Evolutionary conservation across 2,888 invertebrate genomes (phyloP).

Genomic region (Sisyra terminalis): DNA sequence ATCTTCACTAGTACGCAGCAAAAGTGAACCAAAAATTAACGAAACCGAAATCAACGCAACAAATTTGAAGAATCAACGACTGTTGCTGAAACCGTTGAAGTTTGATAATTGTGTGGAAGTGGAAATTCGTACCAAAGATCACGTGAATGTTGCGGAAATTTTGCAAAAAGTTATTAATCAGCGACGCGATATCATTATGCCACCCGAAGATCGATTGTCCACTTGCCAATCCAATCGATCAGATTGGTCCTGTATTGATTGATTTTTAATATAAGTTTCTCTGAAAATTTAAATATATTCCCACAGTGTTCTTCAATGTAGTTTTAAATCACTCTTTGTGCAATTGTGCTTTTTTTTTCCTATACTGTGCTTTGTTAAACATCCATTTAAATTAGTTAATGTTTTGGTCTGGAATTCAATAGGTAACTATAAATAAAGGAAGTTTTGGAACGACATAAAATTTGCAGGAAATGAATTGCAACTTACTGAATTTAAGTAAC

Average conservation of each 20-base stretch:
- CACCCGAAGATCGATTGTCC: constrained; percentile 17
- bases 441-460: too few species aligned
- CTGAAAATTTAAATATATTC: too few species aligned
- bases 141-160: constrained; percentile 25
- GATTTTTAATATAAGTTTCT: background rate
- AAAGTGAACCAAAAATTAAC: constrained; percentile 7
- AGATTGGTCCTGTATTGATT: constrained; percentile 19
- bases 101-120: constrained; percentile 24
- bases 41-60: background rate
- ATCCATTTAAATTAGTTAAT: too few species aligned
- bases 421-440: too few species aligned
- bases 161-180: constrained; percentile 25
- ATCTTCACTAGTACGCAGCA: constrained; percentile 2
- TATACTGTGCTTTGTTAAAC: too few species aligned
- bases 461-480: too few species aligned
- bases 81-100: constrained; percentile 15
- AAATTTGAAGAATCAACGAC: constrained; percentile 21
- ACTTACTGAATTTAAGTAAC: too few species aligned
- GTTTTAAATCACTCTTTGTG: too few species aligned
- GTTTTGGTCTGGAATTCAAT: too few species aligned
- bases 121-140: constrained; percentile 17
- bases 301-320: too few species aligned
- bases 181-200: constrained; percentile 21
- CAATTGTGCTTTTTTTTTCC: too few species aligned
- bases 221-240: constrained; percentile 22